These are phyloP conservation scores for Linurgus olivaceus DNA, from an alignment of 2,797 vertebrate genomes.

Conservation along the genomic window DNA sequence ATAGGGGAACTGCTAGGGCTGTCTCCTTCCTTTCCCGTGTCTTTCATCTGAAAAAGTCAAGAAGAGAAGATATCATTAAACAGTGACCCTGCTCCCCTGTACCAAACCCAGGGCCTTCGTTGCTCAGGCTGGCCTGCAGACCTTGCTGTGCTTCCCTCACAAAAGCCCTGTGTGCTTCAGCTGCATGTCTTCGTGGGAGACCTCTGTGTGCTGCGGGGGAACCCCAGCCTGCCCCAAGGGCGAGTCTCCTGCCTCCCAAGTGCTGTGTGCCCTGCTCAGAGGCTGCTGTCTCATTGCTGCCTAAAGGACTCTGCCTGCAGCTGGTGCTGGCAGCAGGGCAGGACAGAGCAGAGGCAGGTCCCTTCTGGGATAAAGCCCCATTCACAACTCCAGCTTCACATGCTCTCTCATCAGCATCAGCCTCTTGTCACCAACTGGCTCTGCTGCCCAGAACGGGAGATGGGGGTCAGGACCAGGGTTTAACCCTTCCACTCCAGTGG, in stretches of 20 bases:
- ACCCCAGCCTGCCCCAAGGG: background rate
- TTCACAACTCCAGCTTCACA: constrained; percentile 75
- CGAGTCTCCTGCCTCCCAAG: background rate
- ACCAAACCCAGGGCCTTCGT: background rate
- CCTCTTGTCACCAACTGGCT: constrained; percentile 80
- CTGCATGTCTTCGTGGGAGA: accelerated
- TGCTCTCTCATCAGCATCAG: constrained; percentile 76
- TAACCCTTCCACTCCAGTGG: constrained; percentile 55
- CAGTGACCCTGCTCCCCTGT: background rate
- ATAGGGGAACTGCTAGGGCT: background rate
- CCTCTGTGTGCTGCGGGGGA: accelerated
- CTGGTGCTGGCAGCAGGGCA: constrained; percentile 55
- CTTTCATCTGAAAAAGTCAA: constrained; percentile 51
- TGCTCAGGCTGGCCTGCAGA: background rate
- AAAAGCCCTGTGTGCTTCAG: background rate
- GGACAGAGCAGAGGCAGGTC: constrained; percentile 28
- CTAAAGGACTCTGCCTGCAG: background rate
- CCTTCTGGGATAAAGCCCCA: constrained; percentile 76
- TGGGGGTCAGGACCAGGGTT: constrained; percentile 49
- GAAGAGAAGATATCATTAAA: background rate
- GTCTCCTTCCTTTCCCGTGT: background rate
- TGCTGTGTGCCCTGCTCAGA: background rate
- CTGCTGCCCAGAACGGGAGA: constrained; percentile 57
- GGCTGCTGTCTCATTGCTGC: constrained; percentile 3
- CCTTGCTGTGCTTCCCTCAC: background rate